These are phyloP conservation scores for Oreocharis arfaki DNA, from an alignment of 2,113 vertebrate genomes.

Conservation along the genomic window DNA sequence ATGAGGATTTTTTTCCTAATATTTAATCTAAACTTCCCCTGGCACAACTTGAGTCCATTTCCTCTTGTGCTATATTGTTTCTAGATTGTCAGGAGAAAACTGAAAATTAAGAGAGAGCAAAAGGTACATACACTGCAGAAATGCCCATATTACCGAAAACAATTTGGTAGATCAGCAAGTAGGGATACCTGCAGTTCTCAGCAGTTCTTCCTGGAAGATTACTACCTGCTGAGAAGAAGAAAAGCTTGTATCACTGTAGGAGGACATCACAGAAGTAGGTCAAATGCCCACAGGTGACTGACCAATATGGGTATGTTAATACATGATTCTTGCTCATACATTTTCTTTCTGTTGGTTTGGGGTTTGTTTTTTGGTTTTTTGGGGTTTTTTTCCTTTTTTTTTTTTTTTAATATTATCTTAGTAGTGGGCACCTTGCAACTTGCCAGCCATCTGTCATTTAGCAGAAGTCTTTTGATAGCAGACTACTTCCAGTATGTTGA, in stretches of 20 bases:
- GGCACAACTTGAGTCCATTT: neutral
- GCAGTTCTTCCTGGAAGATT: constrained; percentile 41
- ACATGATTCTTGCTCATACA: neutral
- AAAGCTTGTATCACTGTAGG: constrained; percentile 31
- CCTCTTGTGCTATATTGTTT: neutral
- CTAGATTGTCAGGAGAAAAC: constrained; percentile 13
- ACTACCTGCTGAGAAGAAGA: constrained; percentile 35
- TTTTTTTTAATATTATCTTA: neutral
- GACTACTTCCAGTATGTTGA: neutral
- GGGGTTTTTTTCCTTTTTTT: rapidly evolving
- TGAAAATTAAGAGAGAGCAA: neutral
- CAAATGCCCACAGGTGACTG: constrained; percentile 22
- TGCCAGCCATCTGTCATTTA: constrained; percentile 41
- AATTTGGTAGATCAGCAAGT: constrained; percentile 45
- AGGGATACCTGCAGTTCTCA: constrained; percentile 25
- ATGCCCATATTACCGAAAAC: neutral
- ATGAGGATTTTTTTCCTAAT: neutral
- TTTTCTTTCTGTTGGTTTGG: neutral
- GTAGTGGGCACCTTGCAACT: neutral
- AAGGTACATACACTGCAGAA: neutral
- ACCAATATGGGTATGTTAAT: constrained; percentile 28
- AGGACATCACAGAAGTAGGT: constrained; percentile 30
- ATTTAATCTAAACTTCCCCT: neutral
- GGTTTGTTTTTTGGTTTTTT: neutral
- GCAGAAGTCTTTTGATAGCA: neutral